Base-by-base conservation (phyloP, 2,113 vertebrate species). In the Cromileptes altivelis region DNA sequence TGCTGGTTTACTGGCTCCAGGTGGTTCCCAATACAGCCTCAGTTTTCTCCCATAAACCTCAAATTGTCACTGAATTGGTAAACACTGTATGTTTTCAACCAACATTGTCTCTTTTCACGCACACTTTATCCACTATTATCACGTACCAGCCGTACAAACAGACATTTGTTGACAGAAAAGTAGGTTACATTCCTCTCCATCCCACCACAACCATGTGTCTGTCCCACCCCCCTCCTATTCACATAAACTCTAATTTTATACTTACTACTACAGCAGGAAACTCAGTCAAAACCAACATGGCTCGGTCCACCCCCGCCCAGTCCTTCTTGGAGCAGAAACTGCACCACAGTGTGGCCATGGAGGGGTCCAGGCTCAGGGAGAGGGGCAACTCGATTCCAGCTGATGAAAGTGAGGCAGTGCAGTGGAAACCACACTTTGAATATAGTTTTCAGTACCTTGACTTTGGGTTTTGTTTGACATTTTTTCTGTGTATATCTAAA, bases 251-350 rank as follows among this genome's bases (percentile, higher is more conserved):
- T 91, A 90, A 91, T 91, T 93, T 93, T 91, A 91, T 53, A 58
- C 82, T 83, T 61, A 87, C 86, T 87, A 76, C 92, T 90, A 81
- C 96, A 95, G 96, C 93, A 64, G 95, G 96, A 92, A 97, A 95
- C 84, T 86, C 94, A 71, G 69, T 95, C 84, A 96, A 96, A 94
- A 96, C 96, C 88, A 96, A 95, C 85, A 89, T 94, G 58, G 93
- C 95, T 83, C 94, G 93, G 89, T 96, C 94, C 81, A 95, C 96
- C 53, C 87, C 94, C 90, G 92, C 63, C 95, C 94, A 79, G 80
- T 87, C 23, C 92, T 96, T 79, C 96, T 96, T 86, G 90, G 30
- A 95, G 96, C 58, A 93, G 97, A 94, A 97, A 97, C 80, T 96
- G 96, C 95, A 95, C 82, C 96, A 96, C 30, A 82, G 94, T 57